A percentile compares a stretch with the other conserved stretches of the same genome.
Evolutionary conservation across 2,797 vertebrate species (phyloP).

Genomic region (Tamandua tetradactyla): DNA sequence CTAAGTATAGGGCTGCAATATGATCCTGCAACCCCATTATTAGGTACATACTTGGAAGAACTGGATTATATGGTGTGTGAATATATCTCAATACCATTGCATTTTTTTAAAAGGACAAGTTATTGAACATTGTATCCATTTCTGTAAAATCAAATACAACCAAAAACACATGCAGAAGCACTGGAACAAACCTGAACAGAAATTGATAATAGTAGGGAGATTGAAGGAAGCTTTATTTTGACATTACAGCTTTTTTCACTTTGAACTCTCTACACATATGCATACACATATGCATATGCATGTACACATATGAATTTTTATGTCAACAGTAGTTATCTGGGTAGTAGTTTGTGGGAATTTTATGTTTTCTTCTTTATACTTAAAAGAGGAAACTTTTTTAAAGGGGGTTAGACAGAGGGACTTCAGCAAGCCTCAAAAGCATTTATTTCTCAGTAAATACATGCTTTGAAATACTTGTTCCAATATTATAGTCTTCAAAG

Average conservation of each 20-base stretch:
- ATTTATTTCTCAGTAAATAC: neutral
- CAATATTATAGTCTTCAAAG: neutral
- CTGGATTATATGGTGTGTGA: too few species aligned
- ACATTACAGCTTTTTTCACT: neutral
- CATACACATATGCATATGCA: too few species aligned
- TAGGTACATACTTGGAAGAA: too few species aligned
- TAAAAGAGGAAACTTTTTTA: neutral
- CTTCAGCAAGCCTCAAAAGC: neutral
- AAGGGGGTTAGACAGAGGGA: neutral
- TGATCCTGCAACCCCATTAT: too few species aligned
- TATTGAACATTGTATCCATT: neutral
- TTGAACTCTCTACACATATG: neutral
- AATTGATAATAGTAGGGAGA: neutral
- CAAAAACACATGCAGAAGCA: neutral
- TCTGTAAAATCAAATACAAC: neutral
- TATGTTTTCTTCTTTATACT: slow-evolving; percentile 33
- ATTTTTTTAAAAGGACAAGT: neutral
- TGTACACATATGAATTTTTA: slow-evolving; percentile 15
- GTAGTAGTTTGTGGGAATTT: neutral
- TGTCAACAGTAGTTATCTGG: neutral
- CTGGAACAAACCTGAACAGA: neutral
- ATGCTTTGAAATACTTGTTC: slow-evolving; percentile 20
- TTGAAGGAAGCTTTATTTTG: neutral
- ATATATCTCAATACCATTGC: too few species aligned
- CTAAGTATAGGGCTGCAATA: too few species aligned